These are phyloP conservation scores for Anoplolepis gracilipes DNA, from an alignment of 1,140 invertebrate genomes.

Conservation along the genomic window DNA sequence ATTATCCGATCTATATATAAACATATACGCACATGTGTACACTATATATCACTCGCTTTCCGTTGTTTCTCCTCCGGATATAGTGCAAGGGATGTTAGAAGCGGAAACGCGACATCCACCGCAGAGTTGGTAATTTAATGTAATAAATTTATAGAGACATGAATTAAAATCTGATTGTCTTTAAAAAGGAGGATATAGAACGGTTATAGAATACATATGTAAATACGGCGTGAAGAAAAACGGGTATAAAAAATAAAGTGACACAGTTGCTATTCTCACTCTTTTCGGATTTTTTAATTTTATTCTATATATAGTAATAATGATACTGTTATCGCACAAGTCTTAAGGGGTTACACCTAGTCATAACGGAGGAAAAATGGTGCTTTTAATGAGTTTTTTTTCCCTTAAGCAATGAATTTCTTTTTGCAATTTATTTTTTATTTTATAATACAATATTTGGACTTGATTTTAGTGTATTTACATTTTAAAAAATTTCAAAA, in stretches of 20 bases:
- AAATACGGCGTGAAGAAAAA: not conserved
- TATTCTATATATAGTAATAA: no score
- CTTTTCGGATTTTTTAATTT: no score
- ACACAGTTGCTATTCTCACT: no score
- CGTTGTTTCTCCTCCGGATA: conserved; percentile 37
- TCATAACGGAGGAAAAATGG: no score
- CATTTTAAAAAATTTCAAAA: no score
- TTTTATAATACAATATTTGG: no score
- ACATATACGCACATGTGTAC: not conserved
- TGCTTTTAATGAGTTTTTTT: no score
- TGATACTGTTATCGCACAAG: not conserved
- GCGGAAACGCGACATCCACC: conserved; percentile 1
- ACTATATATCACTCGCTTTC: conserved; percentile 30
- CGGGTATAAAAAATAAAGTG: not conserved
- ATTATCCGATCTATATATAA: conserved; percentile 49
- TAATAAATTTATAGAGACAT: conserved; percentile 3
- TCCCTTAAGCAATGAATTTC: no score
- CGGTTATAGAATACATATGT: not conserved
- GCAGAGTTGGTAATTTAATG: not conserved
- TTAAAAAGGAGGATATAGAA: not conserved
- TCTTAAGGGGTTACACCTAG: not conserved
- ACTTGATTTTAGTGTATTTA: no score
- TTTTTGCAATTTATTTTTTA: no score
- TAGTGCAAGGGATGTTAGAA: not conserved
- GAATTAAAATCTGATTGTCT: not conserved